These are phyloP conservation scores for Campylomormyrus numenius DNA, from an alignment of 2,113 vertebrate species.

Conservation along the genomic window DNA sequence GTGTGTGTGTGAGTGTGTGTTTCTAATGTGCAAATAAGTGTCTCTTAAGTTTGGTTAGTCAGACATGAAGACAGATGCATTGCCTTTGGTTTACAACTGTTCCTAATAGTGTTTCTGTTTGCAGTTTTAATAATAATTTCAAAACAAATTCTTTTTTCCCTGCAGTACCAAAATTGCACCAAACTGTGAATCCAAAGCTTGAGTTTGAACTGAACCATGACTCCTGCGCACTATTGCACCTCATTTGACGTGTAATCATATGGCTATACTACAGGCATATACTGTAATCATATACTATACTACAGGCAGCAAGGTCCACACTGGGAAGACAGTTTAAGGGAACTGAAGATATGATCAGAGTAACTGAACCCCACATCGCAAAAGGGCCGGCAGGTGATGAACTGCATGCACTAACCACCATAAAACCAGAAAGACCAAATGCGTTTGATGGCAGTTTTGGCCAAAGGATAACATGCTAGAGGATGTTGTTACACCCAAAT, in stretches of 20 bases:
- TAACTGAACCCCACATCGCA: not conserved
- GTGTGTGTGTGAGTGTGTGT: not conserved
- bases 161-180: not conserved
- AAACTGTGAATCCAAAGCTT: not conserved
- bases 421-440: not conserved
- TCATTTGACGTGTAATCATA: not conserved
- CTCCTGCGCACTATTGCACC: not conserved
- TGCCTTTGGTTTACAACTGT: not conserved
- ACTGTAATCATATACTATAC: not conserved
- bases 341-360: not conserved
- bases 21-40: not conserved
- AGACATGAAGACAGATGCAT: not conserved
- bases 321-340: not conserved
- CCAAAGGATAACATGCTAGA: not conserved
- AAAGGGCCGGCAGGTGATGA: not conserved
- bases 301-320: not conserved
- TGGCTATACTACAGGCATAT: not conserved
- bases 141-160: not conserved
- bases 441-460: not conserved
- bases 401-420: not conserved
- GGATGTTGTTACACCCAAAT: not conserved
- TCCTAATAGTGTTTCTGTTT: not conserved
- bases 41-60: not conserved
- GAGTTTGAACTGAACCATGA: not conserved
- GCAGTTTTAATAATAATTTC: not conserved